A percentile compares a stretch with the other conserved stretches of the same genome.
phyloP scores from a whole-genome alignment of 1,140 invertebrate species.

The Ips nitidus region DNA sequence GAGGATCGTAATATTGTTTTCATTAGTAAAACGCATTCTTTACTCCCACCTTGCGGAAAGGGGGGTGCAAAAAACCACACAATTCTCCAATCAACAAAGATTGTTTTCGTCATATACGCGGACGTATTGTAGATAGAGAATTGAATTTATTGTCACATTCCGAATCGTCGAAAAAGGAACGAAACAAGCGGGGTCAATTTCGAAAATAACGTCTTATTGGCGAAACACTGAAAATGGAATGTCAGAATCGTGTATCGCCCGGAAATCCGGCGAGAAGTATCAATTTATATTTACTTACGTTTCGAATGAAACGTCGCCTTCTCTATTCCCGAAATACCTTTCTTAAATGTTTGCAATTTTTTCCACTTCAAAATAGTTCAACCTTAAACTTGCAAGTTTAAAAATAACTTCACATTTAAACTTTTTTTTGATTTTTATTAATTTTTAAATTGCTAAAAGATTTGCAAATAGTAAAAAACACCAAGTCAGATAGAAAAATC shows the following conservation, averaged over 20 bases:
- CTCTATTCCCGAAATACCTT: too few relatives aligned
- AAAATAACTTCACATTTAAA: too few relatives aligned
- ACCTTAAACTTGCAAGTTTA: too few relatives aligned
- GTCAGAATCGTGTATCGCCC: not conserved
- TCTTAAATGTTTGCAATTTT: too few relatives aligned
- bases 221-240: not conserved
- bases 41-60: not conserved
- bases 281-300: not conserved
- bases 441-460: too few relatives aligned
- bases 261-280: not conserved
- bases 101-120: constrained; percentile 3
- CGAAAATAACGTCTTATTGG: not conserved
- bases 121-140: not conserved
- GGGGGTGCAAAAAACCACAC: not conserved
- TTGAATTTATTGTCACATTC: constrained; percentile 5
- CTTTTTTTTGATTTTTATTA: too few relatives aligned
- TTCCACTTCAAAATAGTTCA: too few relatives aligned
- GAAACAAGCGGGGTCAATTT: not conserved
- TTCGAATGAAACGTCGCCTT: too few relatives aligned
- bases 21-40: not conserved
- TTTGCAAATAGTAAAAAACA: too few relatives aligned
- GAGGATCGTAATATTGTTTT: constrained; percentile 21
- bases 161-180: constrained; percentile 1
- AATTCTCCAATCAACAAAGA: not conserved
- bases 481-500: too few relatives aligned